Percentiles rank a stretch among this genome's conserved stretches.
phyloP scores from a whole-genome alignment of 2,888 invertebrate species.

The Temnothorax unifasciatus region DNA sequence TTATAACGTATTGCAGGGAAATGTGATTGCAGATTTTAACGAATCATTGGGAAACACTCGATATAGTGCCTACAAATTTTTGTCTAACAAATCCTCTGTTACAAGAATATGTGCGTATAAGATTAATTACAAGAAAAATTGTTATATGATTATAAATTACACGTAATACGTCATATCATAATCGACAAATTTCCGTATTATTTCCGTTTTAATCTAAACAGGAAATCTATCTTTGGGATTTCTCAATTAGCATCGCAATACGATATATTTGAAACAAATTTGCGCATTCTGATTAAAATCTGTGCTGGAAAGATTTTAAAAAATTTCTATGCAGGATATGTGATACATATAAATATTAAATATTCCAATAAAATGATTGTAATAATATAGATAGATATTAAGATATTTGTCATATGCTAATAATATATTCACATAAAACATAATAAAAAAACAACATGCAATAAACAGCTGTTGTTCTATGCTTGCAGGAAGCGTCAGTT shows the following conservation, averaged over 20 bases:
- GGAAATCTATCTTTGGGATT: not conserved
- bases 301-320: not conserved
- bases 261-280: not conserved
- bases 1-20: slow-evolving; percentile 7
- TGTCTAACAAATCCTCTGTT: not conserved
- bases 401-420: not conserved
- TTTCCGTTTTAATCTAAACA: not conserved
- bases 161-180: not conserved
- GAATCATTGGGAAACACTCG: not conserved
- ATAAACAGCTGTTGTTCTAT: not conserved
- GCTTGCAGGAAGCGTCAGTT: not conserved
- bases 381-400: not conserved
- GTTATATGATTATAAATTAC: not conserved
- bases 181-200: not conserved
- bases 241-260: not conserved
- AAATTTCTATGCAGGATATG: not conserved
- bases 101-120: not conserved
- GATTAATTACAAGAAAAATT: not conserved
- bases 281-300: not conserved
- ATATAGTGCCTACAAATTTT: not conserved
- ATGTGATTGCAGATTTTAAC: slow-evolving; percentile 18
- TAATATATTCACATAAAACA: not conserved
- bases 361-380: not conserved
- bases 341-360: slow-evolving; percentile 1
- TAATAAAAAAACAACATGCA: not conserved